These are phyloP conservation scores for Eufriesea mexicana DNA, from an alignment of 1,140 invertebrate species.

Conservation along the genomic window DNA sequence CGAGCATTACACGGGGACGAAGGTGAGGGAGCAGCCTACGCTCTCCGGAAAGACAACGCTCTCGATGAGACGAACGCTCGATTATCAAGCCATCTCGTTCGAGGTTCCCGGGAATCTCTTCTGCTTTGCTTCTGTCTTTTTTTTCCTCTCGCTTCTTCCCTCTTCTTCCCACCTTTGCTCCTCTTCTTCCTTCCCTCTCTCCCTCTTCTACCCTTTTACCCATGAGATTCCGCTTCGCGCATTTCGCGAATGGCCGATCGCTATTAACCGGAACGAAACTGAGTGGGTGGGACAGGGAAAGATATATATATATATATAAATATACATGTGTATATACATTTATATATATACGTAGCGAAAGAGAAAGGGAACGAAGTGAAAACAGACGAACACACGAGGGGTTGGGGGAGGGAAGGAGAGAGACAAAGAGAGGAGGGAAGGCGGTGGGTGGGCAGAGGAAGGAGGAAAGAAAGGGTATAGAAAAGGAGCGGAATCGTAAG, in stretches of 20 bases:
- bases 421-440: not conserved
- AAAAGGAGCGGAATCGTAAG: not conserved
- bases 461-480: not conserved
- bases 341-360: no score
- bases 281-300: not conserved
- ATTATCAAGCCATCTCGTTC: constrained; percentile 56
- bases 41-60: constrained; percentile 45
- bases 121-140: not conserved
- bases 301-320: no score
- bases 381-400: not conserved
- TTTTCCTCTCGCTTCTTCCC: not conserved
- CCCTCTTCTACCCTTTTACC: constrained; percentile 46
- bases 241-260: constrained; percentile 71
- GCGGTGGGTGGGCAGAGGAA: not conserved
- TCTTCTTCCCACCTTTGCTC: not conserved
- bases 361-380: no score
- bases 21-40: constrained; percentile 30
- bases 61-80: constrained; percentile 52
- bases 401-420: not conserved
- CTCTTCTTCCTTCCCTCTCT: constrained; percentile 13
- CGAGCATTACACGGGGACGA: constrained; percentile 3
- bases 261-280: constrained; percentile 69
- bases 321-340: no score
- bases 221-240: constrained; percentile 59
- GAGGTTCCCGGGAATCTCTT: constrained; percentile 19